Percentiles rank a stretch among this genome's conserved stretches.
Conservation (phyloP, 1,140 invertebrate genomes). For the Lordiphosa clarofinis region DNA sequence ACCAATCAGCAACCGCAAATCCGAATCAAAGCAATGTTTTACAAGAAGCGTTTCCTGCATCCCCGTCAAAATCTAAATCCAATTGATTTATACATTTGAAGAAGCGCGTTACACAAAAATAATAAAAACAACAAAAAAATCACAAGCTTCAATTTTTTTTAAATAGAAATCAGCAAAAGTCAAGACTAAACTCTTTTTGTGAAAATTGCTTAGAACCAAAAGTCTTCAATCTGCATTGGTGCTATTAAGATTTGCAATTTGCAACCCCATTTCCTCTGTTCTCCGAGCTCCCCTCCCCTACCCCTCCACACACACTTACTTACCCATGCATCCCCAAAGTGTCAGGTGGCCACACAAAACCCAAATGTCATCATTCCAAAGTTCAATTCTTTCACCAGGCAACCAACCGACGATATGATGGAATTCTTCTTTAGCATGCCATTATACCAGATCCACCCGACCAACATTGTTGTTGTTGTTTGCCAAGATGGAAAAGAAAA, state of each 20-base stretch:
- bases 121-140: constrained; percentile 17
- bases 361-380: constrained; percentile 63
- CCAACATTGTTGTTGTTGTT: constrained; percentile 27
- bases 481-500: constrained; percentile 38
- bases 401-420: constrained; percentile 33
- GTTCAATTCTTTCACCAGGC: constrained; percentile 39
- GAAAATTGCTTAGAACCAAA: constrained; percentile 50
- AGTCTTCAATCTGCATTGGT: constrained; percentile 34
- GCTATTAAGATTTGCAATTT: constrained; percentile 36
- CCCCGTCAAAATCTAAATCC: constrained; percentile 31
- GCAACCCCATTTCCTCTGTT: background rate
- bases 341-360: constrained; percentile 34
- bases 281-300: background rate
- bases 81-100: constrained; percentile 45
- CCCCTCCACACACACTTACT: constrained; percentile 9
- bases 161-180: constrained; percentile 29
- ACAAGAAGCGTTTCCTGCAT: constrained; percentile 35
- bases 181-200: constrained; percentile 41
- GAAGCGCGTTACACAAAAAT: constrained; percentile 41
- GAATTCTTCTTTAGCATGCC: constrained; percentile 29
- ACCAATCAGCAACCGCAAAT: constrained; percentile 25
- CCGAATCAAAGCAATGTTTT: constrained; percentile 27
- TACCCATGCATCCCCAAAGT: constrained; percentile 8
- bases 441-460: background rate
- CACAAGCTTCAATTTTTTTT: constrained; percentile 16